phyloP scores from a whole-genome alignment of 2,113 vertebrate genomes.

The Labeo rohita region DNA sequence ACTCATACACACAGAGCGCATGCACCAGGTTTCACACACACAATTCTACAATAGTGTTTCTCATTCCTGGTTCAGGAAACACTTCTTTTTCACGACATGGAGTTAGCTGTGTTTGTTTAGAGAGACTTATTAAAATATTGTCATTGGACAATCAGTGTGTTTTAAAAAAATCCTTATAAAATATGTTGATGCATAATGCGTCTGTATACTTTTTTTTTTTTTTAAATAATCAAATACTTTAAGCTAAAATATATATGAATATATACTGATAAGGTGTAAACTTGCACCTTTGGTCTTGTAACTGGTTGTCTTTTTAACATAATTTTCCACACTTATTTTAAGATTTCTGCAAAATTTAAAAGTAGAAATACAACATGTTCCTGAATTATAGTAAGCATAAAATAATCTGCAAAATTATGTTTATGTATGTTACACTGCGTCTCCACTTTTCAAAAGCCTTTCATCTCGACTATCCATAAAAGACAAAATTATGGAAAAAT shows the following conservation, averaged over 20 bases:
- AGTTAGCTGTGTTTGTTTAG: background rate
- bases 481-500: background rate
- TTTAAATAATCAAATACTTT: background rate
- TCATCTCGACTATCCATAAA: background rate
- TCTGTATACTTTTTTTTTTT: background rate
- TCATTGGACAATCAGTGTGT: background rate
- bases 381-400: background rate
- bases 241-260: too few species aligned
- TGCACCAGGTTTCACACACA: constrained; percentile 58
- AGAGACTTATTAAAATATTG: background rate
- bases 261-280: too few species aligned
- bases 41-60: background rate
- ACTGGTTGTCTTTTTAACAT: background rate
- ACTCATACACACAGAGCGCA: constrained; percentile 55
- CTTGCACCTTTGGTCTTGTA: too few species aligned
- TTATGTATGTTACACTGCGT: background rate
- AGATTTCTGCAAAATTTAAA: too few species aligned
- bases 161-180: background rate
- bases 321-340: too few species aligned
- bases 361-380: too few species aligned
- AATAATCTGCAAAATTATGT: background rate
- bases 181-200: background rate
- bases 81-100: background rate
- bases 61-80: background rate
- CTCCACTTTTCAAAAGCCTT: background rate